Evolutionary conservation across 2,797 vertebrate species (phyloP), one percentile per base, ranked within the genome.

Genomic region (Pempheris klunzingeri): DNA sequence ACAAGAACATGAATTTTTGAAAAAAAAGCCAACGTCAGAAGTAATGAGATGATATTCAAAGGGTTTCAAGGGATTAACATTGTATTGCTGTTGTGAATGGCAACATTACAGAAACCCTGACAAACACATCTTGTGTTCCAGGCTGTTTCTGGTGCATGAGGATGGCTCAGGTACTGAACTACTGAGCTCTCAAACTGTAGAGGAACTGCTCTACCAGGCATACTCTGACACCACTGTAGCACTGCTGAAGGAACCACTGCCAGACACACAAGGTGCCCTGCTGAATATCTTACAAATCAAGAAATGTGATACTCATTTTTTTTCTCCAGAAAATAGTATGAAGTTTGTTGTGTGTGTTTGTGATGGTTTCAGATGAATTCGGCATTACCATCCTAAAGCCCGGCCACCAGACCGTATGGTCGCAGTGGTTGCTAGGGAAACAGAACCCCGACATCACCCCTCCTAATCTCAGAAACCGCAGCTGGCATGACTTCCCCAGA

Each of bases 141-240:
- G 98, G 87, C 95, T 98, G 85, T 98, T 99, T 89, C 30, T 96
- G 28, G 52, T 97, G 73, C 90, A 94, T 1, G 82, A 85, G 0
- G 95, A 98, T 7, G 96, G 97, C n/a, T 98, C 98, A 10, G 97
- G 96, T 17, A 90, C 89, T 0, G 98, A 99, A 85, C 90, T 99
- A 24, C 96, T 99, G 65, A 92, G 91, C 60, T 90, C 91, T 69
- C 90, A 88, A 34, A 91, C 94, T 8, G 94, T 96, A 3, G 93
- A 96, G 30, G 71, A 96, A 46, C 91, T 94, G 50, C 83, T 98
- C 18, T 70, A 85, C 12, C 75, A 94, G 74, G 95, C 91, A 0
- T 81, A 81, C 34, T 82, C 90, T 52, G 96, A 98, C 66, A 93
- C 96, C 0, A 61, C 91, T 7, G 84, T 93, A 1, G 94, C 94